Percentiles rank a stretch among this genome's conserved stretches.
Evolutionary conservation across 2,113 vertebrate species (phyloP).

Genomic region (Calypte anna): DNA sequence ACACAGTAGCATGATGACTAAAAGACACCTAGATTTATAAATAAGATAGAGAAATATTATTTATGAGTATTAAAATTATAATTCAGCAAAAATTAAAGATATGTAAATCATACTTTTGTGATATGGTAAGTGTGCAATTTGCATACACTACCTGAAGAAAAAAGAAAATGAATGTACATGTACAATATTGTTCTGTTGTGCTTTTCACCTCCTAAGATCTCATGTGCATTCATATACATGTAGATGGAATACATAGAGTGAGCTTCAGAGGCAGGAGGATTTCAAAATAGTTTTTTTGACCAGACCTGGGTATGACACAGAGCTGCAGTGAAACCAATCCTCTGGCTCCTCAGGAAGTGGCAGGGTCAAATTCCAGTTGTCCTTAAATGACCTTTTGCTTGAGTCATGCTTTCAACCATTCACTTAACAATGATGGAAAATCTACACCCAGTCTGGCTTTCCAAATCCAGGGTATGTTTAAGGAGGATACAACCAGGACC

Average conservation of each 20-base stretch:
- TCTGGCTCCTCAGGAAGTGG: constrained; percentile 32
- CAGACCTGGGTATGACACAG: constrained; percentile 5
- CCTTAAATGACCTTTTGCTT: constrained; percentile 37
- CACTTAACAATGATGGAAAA: constrained; percentile 20
- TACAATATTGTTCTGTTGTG: not conserved
- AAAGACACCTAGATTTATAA: not conserved
- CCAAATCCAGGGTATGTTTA: constrained; percentile 36
- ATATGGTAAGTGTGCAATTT: not conserved
- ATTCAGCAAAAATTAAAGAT: not conserved
- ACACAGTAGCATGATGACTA: not conserved
- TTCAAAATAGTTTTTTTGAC: constrained; percentile 28
- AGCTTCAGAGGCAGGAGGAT: constrained; percentile 5
- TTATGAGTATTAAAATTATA: not conserved
- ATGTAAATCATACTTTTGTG: not conserved
- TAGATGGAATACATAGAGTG: not conserved
- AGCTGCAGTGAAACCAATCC: constrained; percentile 30
- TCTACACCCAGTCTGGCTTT: constrained; percentile 38
- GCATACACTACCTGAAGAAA: not conserved
- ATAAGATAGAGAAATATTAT: not conserved
- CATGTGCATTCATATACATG: fast-evolving
- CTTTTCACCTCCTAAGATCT: not conserved
- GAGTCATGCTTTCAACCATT: constrained; percentile 7
- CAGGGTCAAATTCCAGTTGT: constrained; percentile 50
- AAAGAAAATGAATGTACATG: not conserved
- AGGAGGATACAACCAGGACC: not conserved